Conservation (phyloP, 2,797 vertebrate species). For the Momotus momota region DNA sequence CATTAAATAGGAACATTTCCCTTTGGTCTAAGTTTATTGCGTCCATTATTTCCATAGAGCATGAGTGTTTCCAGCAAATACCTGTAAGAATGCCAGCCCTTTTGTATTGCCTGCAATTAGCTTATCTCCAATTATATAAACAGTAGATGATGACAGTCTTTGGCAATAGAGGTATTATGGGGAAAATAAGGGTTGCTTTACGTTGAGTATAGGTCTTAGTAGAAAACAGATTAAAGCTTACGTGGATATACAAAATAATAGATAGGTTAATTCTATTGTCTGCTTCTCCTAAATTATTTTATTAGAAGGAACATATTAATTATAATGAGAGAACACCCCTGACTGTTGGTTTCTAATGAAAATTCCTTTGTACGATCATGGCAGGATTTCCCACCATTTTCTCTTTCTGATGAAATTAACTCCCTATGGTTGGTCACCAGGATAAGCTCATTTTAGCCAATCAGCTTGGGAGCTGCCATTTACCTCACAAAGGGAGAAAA, state of each 20-base stretch:
- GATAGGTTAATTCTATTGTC: constrained; percentile 74
- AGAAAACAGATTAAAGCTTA: constrained; percentile 76
- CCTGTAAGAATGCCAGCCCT: constrained; percentile 56
- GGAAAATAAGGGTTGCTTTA: constrained; percentile 74
- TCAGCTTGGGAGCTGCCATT: constrained; percentile 83
- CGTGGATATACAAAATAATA: constrained; percentile 71
- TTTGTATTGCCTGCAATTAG: constrained; percentile 73
- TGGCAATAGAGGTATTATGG: constrained; percentile 51
- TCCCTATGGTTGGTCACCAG: constrained; percentile 80
- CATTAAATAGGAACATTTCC: no score
- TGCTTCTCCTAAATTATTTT: constrained; percentile 77
- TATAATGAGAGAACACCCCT: constrained; percentile 77
- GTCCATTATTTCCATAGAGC: constrained; percentile 13
- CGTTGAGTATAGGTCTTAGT: constrained; percentile 67
- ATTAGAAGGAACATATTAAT: constrained; percentile 80
- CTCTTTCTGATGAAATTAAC: constrained; percentile 80
- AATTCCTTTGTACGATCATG: constrained; percentile 79
- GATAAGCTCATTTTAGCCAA: constrained; percentile 84
- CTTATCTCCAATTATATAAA: constrained; percentile 77
- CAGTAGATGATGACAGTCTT: constrained; percentile 62
- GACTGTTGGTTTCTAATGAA: constrained; percentile 78
- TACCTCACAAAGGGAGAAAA: constrained; percentile 81
- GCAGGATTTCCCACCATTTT: constrained; percentile 81
- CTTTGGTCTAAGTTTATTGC: not conserved
- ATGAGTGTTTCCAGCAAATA: constrained; percentile 33